phyloP scores from a whole-genome alignment of 2,888 invertebrate species.

The Philonicus albiceps region DNA sequence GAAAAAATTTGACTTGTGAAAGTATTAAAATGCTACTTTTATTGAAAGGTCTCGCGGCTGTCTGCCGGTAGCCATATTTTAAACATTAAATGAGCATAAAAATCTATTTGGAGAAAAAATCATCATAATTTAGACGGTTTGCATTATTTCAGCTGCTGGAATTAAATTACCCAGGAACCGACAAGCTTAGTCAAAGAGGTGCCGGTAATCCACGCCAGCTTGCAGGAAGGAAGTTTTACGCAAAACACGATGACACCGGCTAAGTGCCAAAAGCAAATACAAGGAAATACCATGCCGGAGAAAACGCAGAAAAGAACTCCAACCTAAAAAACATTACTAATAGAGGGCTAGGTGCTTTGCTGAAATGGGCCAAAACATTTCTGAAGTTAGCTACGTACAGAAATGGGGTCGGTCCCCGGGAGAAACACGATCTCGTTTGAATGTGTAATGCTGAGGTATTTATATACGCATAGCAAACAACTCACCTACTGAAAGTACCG shows the following conservation, averaged over 20 bases:
- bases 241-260: constrained; percentile 27
- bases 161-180: constrained; percentile 45
- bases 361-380: neutral
- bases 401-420: neutral
- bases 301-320: neutral
- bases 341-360: neutral
- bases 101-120: constrained; percentile 41
- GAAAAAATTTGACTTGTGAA: neutral
- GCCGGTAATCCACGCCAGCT: neutral
- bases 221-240: neutral
- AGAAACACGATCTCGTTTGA: constrained; percentile 16
- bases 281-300: neutral
- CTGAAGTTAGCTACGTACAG: neutral
- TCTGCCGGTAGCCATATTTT: constrained; percentile 12
- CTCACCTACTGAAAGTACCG: constrained; percentile 20
- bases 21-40: neutral
- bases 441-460: constrained; percentile 29
- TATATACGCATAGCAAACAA: constrained; percentile 20
- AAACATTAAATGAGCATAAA: constrained; percentile 45
- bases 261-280: neutral
- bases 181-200: constrained; percentile 33
- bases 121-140: constrained; percentile 45
- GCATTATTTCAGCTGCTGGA: constrained; percentile 41
- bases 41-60: neutral
- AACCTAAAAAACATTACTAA: neutral